Percentiles rank a stretch among this genome's conserved stretches.
Conservation (phyloP, 2,113 vertebrate genomes). For the Pollimyrus isidori region DNA sequence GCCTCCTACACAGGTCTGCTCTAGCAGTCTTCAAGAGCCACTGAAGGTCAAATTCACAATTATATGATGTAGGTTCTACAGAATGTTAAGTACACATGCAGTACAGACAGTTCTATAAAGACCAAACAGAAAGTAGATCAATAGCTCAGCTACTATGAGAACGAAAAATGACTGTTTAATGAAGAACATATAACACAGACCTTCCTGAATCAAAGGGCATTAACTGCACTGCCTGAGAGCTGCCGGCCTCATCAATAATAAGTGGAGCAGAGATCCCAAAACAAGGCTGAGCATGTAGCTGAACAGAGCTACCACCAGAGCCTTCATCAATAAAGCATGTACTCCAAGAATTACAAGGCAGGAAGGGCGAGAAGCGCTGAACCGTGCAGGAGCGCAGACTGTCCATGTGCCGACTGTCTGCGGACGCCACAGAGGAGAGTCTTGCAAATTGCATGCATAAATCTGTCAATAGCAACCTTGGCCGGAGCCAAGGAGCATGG, state of each 20-base stretch:
- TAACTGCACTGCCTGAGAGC: not conserved
- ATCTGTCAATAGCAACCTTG: not conserved
- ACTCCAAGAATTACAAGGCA: not conserved
- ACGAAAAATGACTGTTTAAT: slow-evolving; percentile 7
- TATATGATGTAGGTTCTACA: not conserved
- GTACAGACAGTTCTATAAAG: not conserved
- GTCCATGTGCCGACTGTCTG: not conserved
- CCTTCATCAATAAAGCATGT: not conserved
- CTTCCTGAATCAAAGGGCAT: not conserved
- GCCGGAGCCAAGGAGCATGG: not conserved
- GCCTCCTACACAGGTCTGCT: not conserved
- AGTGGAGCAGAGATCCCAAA: not conserved
- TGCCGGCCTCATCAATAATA: not conserved
- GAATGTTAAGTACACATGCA: not conserved
- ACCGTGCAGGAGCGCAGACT: not conserved
- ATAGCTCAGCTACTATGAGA: not conserved
- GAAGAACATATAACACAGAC: not conserved
- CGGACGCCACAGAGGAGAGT: not conserved
- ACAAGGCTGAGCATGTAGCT: not conserved
- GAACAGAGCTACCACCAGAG: not conserved
- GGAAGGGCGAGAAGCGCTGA: not conserved
- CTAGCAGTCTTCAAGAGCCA: not conserved
- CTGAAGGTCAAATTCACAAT: not conserved
- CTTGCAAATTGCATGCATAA: not conserved
- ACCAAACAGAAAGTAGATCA: not conserved